Conservation (phyloP, 1,140 invertebrate species). For the Microplitis mediator region DNA sequence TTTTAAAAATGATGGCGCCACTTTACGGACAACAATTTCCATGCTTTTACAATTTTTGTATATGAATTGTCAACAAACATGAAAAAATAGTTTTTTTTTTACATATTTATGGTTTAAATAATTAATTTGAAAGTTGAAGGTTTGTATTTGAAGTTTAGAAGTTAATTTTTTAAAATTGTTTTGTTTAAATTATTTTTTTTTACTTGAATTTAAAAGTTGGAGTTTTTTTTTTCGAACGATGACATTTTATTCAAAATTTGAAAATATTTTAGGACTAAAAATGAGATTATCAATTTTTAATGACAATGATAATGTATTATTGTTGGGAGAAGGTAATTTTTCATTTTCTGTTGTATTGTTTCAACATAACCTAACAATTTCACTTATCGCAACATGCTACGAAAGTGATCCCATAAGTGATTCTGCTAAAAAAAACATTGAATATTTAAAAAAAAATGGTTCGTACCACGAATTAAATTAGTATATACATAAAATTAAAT, state of each 20-base stretch:
- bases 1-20: background rate
- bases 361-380: slow-evolving; percentile 43
- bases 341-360: slow-evolving; percentile 63
- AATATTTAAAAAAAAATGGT: slow-evolving; percentile 49
- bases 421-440: slow-evolving; percentile 45
- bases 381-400: slow-evolving; percentile 50
- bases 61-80: background rate
- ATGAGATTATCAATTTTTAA: slow-evolving; percentile 48
- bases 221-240: background rate
- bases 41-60: background rate
- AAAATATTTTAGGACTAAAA: background rate
- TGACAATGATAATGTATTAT: slow-evolving; percentile 46
- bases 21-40: background rate
- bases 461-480: slow-evolving; percentile 31
- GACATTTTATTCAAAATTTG: background rate
- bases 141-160: background rate
- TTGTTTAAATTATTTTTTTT: too few species aligned
- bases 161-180: too few species aligned
- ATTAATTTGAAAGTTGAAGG: background rate
- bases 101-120: too few species aligned
- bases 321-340: slow-evolving; percentile 69
- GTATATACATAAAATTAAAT: background rate
- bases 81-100: slow-evolving; percentile 7
- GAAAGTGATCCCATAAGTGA: slow-evolving; percentile 38
- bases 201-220: background rate